Base-by-base conservation (phyloP, 2,888 invertebrate genomes). In the Apodemia hepburni region DNA sequence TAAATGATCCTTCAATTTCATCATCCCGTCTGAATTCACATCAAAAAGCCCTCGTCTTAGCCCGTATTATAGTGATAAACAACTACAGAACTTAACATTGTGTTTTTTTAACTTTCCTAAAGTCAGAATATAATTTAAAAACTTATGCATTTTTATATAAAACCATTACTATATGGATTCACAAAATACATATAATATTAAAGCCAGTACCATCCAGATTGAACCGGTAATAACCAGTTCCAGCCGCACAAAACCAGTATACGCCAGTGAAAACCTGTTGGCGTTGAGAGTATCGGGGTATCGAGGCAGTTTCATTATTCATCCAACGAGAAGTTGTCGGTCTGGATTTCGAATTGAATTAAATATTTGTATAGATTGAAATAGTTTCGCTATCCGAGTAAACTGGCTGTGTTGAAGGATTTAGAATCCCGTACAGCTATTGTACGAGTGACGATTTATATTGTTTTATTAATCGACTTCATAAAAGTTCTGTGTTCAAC, bases 221-320 rank as follows among this genome's bases (percentile, higher is more conserved):
- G 49, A 18, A 54, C 54, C 27, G 15, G 54, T 54, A 27, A 54
- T 54, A 54, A 54, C 54, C 54, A 22, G 22, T 54, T 54, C 22
- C 27, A 54, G 22, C 27, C 54, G 22, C 27, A 27, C 54, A 22
- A 54, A 54, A 54, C 54, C 54, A 54, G 27, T 27, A 27, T 54
- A 3, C 27, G 27, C 54, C 54, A 27, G 27, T 29, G 12, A 29
- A 54, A 54, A 54, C 54, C 54, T 54, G 54, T 64, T 64, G 63
- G 60, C 60, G 60, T 27, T 49, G 51, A 18, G 63, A 63, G 65
- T 66, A 65, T 66, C 58, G 64, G 68, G 54, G 61, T 64, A 63
- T 64, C 61, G 64, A 61, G 62, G 42, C 45, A 45, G 45, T 49
- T 67, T 64, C 65, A 68, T 68, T 68, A 68, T 68, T 68, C 68